A percentile compares a stretch with the other conserved stretches of the same genome.
These are phyloP conservation scores for Zosterops borbonicus DNA, from an alignment of 2,113 vertebrate genomes.

Conservation along the genomic window DNA sequence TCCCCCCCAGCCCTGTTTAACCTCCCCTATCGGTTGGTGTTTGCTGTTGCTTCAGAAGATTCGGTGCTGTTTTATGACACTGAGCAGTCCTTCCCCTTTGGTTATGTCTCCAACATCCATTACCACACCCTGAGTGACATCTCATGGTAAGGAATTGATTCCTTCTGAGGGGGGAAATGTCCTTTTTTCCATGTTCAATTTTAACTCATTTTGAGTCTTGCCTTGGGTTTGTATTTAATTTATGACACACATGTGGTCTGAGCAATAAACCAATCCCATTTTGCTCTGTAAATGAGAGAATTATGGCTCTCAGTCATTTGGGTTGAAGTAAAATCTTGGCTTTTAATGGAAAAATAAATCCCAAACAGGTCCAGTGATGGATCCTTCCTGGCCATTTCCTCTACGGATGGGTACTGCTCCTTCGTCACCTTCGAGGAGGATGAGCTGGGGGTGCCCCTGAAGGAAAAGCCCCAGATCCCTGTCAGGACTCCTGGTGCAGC, in stretches of 20 bases:
- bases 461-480: conserved; percentile 84
- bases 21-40: conserved; percentile 92
- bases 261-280: background rate
- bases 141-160: conserved; percentile 81
- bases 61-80: conserved; percentile 93
- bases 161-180: background rate
- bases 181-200: background rate
- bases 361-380: conserved; percentile 88
- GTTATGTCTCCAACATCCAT: conserved; percentile 93
- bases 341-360: background rate
- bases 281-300: background rate
- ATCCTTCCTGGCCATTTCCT: conserved; percentile 91
- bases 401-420: conserved; percentile 97
- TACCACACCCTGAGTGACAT: conserved; percentile 98
- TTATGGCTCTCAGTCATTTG: background rate
- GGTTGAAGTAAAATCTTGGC: background rate
- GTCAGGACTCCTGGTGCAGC: conserved; percentile 66
- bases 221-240: background rate
- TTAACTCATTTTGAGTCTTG: background rate
- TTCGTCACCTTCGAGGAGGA: conserved; percentile 89
- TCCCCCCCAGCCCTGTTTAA: background rate
- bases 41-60: conserved; percentile 95
- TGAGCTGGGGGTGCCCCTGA: conserved; percentile 88
- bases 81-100: conserved; percentile 90
- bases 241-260: background rate